Percentiles rank a stretch among this genome's conserved stretches.
These are phyloP conservation scores for Petrolisthes manimaculis DNA, from an alignment of 2,888 invertebrate genomes.

Conservation along the genomic window DNA sequence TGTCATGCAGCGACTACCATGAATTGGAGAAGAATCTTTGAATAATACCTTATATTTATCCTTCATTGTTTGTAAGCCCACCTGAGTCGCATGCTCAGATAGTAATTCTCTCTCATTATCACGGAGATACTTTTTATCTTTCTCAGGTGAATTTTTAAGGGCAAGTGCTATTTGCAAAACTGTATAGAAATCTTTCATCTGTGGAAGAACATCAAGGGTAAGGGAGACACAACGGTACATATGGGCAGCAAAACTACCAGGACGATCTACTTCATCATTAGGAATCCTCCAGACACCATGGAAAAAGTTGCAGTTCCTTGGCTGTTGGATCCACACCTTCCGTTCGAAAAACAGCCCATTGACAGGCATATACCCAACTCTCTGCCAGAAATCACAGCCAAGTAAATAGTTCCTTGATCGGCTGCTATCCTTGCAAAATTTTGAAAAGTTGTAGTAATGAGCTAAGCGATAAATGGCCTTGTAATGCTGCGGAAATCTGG, in stretches of 20 bases:
- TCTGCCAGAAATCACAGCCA: conserved; percentile 68
- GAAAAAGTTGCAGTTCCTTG: conserved; percentile 66
- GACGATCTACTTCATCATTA: conserved; percentile 88
- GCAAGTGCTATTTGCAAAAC: conserved; percentile 84
- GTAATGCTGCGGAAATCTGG: conserved; percentile 90
- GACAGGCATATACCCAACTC: conserved; percentile 74
- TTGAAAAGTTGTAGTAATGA: conserved; percentile 83
- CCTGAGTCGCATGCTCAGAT: conserved; percentile 82
- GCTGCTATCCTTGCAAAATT: conserved; percentile 67
- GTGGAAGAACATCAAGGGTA: conserved; percentile 83
- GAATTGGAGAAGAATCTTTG: conserved; percentile 65
- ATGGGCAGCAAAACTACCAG: conserved; percentile 91
- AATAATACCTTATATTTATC: conserved; percentile 61
- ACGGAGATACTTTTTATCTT: conserved; percentile 87
- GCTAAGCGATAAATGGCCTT: conserved; percentile 91
- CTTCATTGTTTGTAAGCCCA: conserved; percentile 72
- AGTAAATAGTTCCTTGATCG: conserved; percentile 70
- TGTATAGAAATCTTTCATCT: conserved; percentile 83
- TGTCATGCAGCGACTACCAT: conserved; percentile 68
- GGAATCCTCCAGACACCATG: conserved; percentile 94
- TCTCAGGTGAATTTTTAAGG: conserved; percentile 84
- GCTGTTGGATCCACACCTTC: conserved; percentile 71
- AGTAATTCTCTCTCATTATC: conserved; percentile 87
- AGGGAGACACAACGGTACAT: conserved; percentile 87
- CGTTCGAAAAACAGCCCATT: conserved; percentile 88